phyloP scores from a whole-genome alignment of 2,888 invertebrate species.

The Drosophila seclusa region DNA sequence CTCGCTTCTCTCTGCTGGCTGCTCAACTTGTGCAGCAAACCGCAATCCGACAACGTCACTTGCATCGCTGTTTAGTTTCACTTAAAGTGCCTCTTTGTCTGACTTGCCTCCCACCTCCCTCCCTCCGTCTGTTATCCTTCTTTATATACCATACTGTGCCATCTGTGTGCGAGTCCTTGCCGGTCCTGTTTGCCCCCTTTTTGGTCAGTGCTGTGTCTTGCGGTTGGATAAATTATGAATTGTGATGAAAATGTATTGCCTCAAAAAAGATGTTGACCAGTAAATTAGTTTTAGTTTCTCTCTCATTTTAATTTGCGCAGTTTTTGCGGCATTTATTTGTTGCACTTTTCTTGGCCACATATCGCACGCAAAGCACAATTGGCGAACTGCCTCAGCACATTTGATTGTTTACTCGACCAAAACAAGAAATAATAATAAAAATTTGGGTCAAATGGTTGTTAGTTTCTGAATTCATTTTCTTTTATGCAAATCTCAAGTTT shows the following conservation, averaged over 20 bases:
- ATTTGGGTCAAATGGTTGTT: conserved; percentile 21
- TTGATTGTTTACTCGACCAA: conserved; percentile 5
- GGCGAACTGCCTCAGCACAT: conserved; percentile 10
- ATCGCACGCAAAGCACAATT: neutral
- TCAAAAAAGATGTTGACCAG: conserved; percentile 39
- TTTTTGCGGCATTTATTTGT: conserved; percentile 43
- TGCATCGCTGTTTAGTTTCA: conserved; percentile 78
- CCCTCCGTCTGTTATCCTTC: neutral
- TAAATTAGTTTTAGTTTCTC: conserved; percentile 53
- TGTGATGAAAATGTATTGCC: conserved; percentile 63
- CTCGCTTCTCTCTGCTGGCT: neutral
- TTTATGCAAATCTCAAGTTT: conserved; percentile 1
- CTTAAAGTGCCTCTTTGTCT: conserved; percentile 76
- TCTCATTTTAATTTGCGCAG: conserved; percentile 1
- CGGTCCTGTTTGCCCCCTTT: conserved; percentile 42
- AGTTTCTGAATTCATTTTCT: conserved; percentile 9
- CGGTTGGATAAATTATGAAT: conserved; percentile 62
- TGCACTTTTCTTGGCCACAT: conserved; percentile 20
- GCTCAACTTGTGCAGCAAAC: conserved; percentile 35
- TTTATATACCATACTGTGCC: neutral
- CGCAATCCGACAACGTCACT: conserved; percentile 77
- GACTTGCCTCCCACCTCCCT: neutral
- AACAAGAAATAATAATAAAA: neutral
- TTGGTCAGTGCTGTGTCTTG: conserved; percentile 38
- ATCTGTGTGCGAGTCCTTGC: conserved; percentile 25